A percentile compares a stretch with the other conserved stretches of the same genome.
phyloP scores from a whole-genome alignment of 2,113 vertebrate genomes.

The Gnathonemus echidnorhynchus region DNA sequence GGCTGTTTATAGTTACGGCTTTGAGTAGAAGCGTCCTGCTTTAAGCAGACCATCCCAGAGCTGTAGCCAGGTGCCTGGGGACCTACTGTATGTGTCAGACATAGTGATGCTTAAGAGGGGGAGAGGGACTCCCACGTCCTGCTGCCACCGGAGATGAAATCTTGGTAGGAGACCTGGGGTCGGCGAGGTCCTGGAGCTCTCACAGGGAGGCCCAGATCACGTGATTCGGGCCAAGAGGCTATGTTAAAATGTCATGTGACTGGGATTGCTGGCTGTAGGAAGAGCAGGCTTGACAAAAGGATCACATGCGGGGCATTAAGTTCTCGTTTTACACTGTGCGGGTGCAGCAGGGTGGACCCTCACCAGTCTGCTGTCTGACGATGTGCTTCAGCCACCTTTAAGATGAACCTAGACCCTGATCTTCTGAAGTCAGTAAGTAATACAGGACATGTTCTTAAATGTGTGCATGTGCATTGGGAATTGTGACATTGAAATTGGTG shows the following conservation, averaged over 20 bases:
- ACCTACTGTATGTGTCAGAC: not conserved
- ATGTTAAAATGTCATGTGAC: conserved; percentile 4
- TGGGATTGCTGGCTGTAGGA: conserved; percentile 1
- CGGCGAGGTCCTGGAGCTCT: not conserved
- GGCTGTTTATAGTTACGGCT: not conserved
- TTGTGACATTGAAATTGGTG: not conserved
- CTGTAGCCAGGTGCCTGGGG: not conserved
- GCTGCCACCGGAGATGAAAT: not conserved
- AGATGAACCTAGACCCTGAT: not conserved
- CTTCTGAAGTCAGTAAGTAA: conserved; percentile 15
- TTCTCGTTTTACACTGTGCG: not conserved
- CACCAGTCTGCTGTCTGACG: not conserved
- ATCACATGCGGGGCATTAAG: conserved; percentile 24
- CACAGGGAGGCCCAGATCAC: conserved; percentile 14
- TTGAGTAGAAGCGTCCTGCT: not conserved
- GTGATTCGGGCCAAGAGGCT: not conserved
- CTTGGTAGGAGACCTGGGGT: not conserved
- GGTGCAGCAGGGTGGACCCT: not conserved
- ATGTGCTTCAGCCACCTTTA: not conserved
- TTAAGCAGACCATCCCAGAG: not conserved
- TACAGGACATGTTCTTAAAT: not conserved
- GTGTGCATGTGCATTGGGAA: not conserved
- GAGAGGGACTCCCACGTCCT: not conserved
- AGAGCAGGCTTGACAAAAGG: not conserved
- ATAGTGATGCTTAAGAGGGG: not conserved